Conservation (phyloP, 2,113 vertebrate species). For the Columba livia region DNA sequence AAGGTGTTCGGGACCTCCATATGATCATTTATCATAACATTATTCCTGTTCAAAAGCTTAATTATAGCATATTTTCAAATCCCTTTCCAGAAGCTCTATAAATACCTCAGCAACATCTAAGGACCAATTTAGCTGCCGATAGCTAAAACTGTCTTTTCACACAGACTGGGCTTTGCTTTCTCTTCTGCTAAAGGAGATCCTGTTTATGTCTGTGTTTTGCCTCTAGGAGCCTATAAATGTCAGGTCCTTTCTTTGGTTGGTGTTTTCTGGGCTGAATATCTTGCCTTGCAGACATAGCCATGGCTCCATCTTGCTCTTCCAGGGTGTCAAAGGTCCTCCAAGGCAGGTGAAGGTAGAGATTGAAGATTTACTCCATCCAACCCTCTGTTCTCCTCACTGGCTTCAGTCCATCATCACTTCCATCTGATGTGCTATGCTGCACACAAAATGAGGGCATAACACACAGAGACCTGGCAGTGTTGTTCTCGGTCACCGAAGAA, state of each 20-base stretch:
- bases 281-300: neutral
- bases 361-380: neutral
- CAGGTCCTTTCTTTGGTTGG: neutral
- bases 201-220: neutral
- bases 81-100: conserved; percentile 30
- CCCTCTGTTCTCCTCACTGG: neutral
- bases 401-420: neutral
- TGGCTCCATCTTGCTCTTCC: neutral
- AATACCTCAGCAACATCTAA: conserved; percentile 30
- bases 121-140: neutral
- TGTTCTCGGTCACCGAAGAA: neutral
- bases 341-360: neutral
- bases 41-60: conserved; percentile 49
- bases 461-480: neutral
- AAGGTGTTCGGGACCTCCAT: conserved; percentile 46
- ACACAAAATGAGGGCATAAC: neutral
- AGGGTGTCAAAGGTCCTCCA: neutral
- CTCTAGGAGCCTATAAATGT: neutral
- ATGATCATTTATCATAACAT: conserved; percentile 58
- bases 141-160: conserved; percentile 4
- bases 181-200: neutral
- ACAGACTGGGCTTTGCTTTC: neutral
- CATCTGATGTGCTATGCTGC: fast-evolving
- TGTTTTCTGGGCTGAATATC: neutral
- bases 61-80: conserved; percentile 42